Conservation (phyloP, 2,113 vertebrate genomes). For the Dicentrarchus labrax region DNA sequence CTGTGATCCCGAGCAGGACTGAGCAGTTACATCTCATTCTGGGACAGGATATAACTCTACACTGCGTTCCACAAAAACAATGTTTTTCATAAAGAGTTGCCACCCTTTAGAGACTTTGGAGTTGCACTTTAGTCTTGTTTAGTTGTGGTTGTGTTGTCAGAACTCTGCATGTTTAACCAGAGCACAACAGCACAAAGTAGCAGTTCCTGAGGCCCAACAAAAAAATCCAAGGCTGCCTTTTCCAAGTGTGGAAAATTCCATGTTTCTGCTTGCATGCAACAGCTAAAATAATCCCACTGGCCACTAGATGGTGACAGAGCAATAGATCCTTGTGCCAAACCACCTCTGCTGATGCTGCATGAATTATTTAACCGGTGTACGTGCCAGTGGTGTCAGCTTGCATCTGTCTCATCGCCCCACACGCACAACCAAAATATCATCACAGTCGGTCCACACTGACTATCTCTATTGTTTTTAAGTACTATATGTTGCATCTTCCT, state of each 20-base stretch:
- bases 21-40: background rate
- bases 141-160: background rate
- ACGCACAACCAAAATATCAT: background rate
- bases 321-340: slow-evolving; percentile 37
- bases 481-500: slow-evolving; percentile 24
- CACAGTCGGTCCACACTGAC: background rate
- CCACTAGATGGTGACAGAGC: slow-evolving; percentile 70
- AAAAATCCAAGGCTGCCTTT: slow-evolving; percentile 21
- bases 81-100: slow-evolving; percentile 1
- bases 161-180: slow-evolving; percentile 4
- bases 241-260: slow-evolving; percentile 75
- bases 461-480: background rate
- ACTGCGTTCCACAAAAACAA: background rate
- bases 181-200: slow-evolving; percentile 19
- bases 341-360: slow-evolving; percentile 55
- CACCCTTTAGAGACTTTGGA: background rate
- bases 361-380: slow-evolving; percentile 7
- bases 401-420: slow-evolving; percentile 2
- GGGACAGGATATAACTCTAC: background rate
- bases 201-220: background rate
- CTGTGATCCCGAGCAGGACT: background rate
- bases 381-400: slow-evolving; percentile 36
- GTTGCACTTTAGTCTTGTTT: background rate
- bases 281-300: background rate
- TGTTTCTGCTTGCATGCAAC: background rate